Evolutionary conservation across 1,140 invertebrate species (phyloP).

Genomic region (Pinna nobilis): DNA sequence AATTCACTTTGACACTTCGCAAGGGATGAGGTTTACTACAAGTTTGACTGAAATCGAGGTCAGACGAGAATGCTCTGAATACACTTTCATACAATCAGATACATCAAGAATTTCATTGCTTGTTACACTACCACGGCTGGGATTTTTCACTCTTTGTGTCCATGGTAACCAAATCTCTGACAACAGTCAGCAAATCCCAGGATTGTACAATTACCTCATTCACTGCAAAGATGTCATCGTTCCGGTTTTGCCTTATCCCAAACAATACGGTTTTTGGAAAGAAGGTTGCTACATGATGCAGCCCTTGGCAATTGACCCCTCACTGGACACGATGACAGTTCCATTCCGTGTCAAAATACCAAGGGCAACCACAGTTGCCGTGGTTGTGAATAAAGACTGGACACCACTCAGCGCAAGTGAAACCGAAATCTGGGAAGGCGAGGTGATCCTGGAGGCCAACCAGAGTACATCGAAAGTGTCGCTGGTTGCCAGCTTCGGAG

Average conservation of each 20-base stretch:
- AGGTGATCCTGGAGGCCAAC: constrained; percentile 54
- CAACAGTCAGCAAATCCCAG: constrained; percentile 69
- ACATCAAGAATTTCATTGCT: constrained; percentile 63
- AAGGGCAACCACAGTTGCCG: constrained; percentile 67
- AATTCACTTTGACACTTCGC: constrained; percentile 61
- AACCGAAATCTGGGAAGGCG: constrained; percentile 67
- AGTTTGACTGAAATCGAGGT: constrained; percentile 66
- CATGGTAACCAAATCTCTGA: constrained; percentile 70
- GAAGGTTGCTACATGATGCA: constrained; percentile 73
- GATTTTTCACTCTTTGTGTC: constrained; percentile 73
- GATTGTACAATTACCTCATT: constrained; percentile 74
- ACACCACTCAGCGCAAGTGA: constrained; percentile 57
- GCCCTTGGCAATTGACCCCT: constrained; percentile 58
- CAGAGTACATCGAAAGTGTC: constrained; percentile 60
- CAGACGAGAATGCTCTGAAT: constrained; percentile 66
- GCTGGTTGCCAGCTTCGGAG: constrained; percentile 71
- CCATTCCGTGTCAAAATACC: constrained; percentile 67
- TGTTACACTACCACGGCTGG: constrained; percentile 62
- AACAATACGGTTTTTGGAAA: constrained; percentile 74
- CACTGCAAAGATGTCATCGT: constrained; percentile 55
- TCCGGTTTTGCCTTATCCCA: constrained; percentile 63
- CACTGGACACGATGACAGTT: constrained; percentile 46
- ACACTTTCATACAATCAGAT: constrained; percentile 69
- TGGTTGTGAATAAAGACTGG: constrained; percentile 71
- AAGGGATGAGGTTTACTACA: constrained; percentile 68